Base-by-base conservation (phyloP, 2,888 invertebrate species). In the Agrochola circellaris region DNA sequence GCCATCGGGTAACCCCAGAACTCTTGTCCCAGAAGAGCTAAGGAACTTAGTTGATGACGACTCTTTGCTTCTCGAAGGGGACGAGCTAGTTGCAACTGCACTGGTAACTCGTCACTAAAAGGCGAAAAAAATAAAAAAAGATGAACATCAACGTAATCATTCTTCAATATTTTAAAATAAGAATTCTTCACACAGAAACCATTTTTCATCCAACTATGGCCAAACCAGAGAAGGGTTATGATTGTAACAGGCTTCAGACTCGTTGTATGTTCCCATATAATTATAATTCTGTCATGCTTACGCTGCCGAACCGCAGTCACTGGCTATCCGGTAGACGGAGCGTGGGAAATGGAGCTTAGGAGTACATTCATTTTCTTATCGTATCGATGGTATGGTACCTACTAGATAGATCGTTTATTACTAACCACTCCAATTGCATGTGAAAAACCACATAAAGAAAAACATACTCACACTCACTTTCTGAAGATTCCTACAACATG, bases 61-160 rank as follows among this genome's bases (percentile, higher is more conserved):
- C 99, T 98, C 93, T 98, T 98, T 69, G 99, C 99, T 87, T 99
- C 98, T 73, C 98, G 97, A 88, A 99, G 98, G 51, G 98, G 98
- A 87, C 98, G 97, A 64, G 99, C 99, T 90, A 99, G 96, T 87
- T 98, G 97, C 88, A 99, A 97, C 95, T 98, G 98, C 75, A 99
- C 99, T 81, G 99, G 99, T 91, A 99, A 97, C 97, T 99, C 99
- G 94, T 99, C 99, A 96, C 98, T 98, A 97, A 75, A 96, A 97
- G 11, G 6, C 56, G 13, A 56, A 34, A 34, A 23, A 23, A 30
- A 26, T n/a, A n/a, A 67, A 11, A 23, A 34, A 34, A 3, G 34
- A 38, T 1, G 0, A 20, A 34, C 20, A 20, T 60, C 20, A 34
- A 58, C n/a, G 34, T n/a, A 7, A 8, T 34, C 4, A 23, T 30